These are phyloP conservation scores for Penaeus japonicus DNA, from an alignment of 1,140 invertebrate species.

Conservation along the genomic window DNA sequence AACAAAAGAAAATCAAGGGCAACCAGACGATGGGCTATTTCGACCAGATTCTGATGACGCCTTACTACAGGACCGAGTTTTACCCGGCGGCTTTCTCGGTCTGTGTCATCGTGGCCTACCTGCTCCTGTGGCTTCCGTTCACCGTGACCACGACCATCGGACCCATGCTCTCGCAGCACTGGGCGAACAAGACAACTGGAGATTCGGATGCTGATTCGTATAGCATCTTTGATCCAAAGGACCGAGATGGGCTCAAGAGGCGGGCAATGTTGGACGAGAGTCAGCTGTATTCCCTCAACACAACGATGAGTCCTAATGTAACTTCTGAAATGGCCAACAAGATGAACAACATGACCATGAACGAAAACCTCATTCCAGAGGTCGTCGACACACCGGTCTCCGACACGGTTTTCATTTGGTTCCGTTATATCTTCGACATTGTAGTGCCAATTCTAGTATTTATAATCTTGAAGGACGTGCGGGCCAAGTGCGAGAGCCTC, in stretches of 20 bases:
- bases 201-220: neutral
- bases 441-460: conserved; percentile 53
- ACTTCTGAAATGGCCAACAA: neutral
- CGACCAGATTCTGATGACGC: conserved; percentile 57
- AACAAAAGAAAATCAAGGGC: conserved; percentile 55
- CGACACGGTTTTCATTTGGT: conserved; percentile 56
- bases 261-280: conserved; percentile 32
- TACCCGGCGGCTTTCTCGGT: conserved; percentile 42
- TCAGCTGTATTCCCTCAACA: conserved; percentile 3
- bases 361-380: conserved; percentile 45
- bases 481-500: conserved; percentile 41
- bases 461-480: conserved; percentile 36
- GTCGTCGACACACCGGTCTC: conserved; percentile 24
- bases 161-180: conserved; percentile 49
- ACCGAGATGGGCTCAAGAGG: neutral
- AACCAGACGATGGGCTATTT: conserved; percentile 53
- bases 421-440: conserved; percentile 46
- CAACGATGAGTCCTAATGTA: neutral
- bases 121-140: conserved; percentile 51
- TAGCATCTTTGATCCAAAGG: neutral
- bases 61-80: conserved; percentile 53
- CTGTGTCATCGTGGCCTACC: conserved; percentile 15
- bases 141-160: conserved; percentile 32
- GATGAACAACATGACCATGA: conserved; percentile 29
- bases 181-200: conserved; percentile 40